Base-by-base conservation (phyloP, 92 coral and sea anemone species). In the Virgularia gustaviana region DNA sequence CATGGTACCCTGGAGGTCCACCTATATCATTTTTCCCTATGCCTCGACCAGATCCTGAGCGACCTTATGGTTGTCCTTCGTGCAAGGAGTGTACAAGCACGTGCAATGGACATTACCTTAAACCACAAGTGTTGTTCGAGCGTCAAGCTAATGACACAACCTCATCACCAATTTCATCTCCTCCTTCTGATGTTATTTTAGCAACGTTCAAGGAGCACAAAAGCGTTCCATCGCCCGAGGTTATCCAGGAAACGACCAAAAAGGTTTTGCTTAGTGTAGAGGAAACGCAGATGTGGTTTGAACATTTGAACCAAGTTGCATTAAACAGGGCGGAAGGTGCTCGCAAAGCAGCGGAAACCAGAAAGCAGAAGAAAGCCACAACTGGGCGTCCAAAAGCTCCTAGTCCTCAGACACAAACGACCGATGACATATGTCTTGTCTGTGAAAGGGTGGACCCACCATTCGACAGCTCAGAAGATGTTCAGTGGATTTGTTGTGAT, bases 221-320 rank as follows among this genome's bases (percentile, higher is more conserved):
- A 53, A 20, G 36, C 24, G 57, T 74, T 49, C 79, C 79, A 74
- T 53, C 82, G 27, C 22, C 4, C 24, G 45, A 33, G 22, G 53
- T 53, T 67, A 57, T 78, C 60, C 30, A 49, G 57, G 65, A 78
- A 68, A 65, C 80, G 51, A 73, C 80, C 29, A 34, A 75, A 23
- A 35, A 19, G 43, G 54, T 66, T 20, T 70, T 67, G 72, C 30
- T 78, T 38, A 61, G 66, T 36, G 55, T 49, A 30, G 77, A 78
- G 63, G 82, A 78, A 67, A 59, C 60, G 24, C 0, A 20, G 27
- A 67, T 78, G 76, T 78, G 82, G 82, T 78, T 78, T 78, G 65
- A 67, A 27, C 82, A 78, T 41, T 41, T 78, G 59, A 49, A 66
- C 36, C 28, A 67, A 60, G 63, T 78, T 6, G 62, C 82, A 29